phyloP scores from a whole-genome alignment of 2,888 invertebrate species.

The Deilephila porcellus region DNA sequence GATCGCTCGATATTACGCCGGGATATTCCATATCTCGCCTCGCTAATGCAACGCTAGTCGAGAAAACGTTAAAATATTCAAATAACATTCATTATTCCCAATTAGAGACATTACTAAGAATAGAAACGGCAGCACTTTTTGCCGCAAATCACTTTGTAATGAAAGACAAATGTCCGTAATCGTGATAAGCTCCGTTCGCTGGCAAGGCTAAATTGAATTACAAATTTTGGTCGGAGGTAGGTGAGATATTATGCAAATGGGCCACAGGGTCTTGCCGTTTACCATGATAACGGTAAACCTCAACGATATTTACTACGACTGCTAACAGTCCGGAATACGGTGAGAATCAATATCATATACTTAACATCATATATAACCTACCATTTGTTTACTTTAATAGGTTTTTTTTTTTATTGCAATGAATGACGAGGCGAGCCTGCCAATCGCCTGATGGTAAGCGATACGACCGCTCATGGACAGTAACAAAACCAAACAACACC shows the following conservation, averaged over 20 bases:
- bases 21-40: no score
- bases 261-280: constrained; percentile 46
- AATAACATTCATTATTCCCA: not conserved
- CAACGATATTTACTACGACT: constrained; percentile 26
- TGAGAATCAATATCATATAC: constrained; percentile 1
- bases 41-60: no score
- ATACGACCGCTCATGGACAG: no score
- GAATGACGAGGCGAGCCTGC: no score
- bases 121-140: constrained; percentile 33
- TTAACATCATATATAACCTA: not conserved
- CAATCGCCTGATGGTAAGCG: no score
- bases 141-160: constrained; percentile 37
- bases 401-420: no score
- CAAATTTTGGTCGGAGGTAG: constrained; percentile 58
- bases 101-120: constrained; percentile 21
- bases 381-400: no score
- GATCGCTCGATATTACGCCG: no score
- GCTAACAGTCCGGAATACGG: not conserved
- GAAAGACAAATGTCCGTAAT: constrained; percentile 46
- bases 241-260: constrained; percentile 66
- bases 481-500: no score
- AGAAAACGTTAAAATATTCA: not conserved
- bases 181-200: constrained; percentile 55
- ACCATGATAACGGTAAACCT: constrained; percentile 29
- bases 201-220: constrained; percentile 63